Percentiles rank a stretch among this genome's conserved stretches.
Evolutionary conservation across 2,797 vertebrate genomes (phyloP).

Genomic region (Synaphobranchus kaupii): DNA sequence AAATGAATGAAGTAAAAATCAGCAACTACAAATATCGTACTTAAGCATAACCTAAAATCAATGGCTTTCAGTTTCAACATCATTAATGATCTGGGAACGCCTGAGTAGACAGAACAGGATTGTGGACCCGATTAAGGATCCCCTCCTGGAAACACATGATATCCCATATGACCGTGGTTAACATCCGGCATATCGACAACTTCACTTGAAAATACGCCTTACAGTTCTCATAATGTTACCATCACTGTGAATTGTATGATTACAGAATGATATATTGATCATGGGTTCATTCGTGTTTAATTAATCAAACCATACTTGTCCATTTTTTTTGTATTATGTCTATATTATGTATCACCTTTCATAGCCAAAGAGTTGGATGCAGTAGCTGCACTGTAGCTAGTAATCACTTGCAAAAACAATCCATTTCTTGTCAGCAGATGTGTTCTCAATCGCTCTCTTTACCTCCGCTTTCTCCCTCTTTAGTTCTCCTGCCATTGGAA

Average conservation of each 20-base stretch:
- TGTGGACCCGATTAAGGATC: background rate
- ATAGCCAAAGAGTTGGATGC: background rate
- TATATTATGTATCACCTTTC: background rate
- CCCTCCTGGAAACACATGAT: background rate
- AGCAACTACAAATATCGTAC: too few species aligned
- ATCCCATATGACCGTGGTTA: background rate
- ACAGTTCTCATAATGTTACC: background rate
- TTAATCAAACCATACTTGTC: background rate
- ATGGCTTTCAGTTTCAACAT: background rate
- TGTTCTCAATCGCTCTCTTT: background rate
- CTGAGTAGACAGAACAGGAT: background rate
- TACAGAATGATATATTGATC: background rate
- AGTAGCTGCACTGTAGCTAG: background rate
- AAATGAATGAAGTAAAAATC: background rate
- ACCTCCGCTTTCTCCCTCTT: background rate
- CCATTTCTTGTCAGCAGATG: background rate
- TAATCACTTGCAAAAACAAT: background rate
- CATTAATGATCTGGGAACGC: background rate
- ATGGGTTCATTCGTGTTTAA: background rate
- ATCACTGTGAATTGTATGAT: background rate
- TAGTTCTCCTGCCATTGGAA: background rate
- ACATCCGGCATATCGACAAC: background rate
- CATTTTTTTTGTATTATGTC: background rate
- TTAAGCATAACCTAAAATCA: background rate
- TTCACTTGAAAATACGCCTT: background rate